Evolutionary conservation across 2,797 vertebrate genomes (phyloP), one percentile per base, ranked within the genome.

Genomic region (Pempheris klunzingeri): DNA sequence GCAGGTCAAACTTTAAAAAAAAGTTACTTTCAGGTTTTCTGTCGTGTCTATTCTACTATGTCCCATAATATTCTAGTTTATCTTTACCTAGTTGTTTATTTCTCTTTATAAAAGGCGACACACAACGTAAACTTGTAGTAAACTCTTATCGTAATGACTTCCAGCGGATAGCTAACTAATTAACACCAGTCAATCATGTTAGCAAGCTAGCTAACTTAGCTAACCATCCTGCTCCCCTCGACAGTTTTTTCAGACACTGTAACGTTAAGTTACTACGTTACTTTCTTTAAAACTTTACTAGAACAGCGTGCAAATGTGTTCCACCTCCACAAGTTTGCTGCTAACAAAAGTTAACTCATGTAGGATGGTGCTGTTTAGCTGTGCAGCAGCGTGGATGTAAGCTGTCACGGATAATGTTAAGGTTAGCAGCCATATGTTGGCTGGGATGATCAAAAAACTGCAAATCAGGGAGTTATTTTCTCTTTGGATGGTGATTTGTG

Each of bases 371-470:
- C 13, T 39, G 0, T 43, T n/a, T 14, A 43, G 46, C 68, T 81
- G 1, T 65, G 11, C 49, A 43, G 64, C n/a, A 8, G 12, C 50
- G 32, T 60, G 63, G 53, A 43, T 64, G 24, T 3, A 73, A 60
- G 39, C 62, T 58, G 71, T 67, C 53, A 73, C 6, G 5, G 39
- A 28, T 46, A 10, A 74, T 63, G 83, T 76, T 86, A 61, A 66
- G 20, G 73, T 49, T 80, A 64, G 80, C 77, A 52, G 26, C 60
- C 62, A 44, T 71, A 49, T 80, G 61, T 38, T 74, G 46, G 38
- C 53, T 28, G 46, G 26, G 24, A 30, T 12, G 18, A 28, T 50
- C 15, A 38, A 32, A 53, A 74, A 47, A 17, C n/a, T 15, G 13
- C 18, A 34, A 9, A 34, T 49, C 12, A 30, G 6, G 22, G 3